phyloP scores from a whole-genome alignment of 2,113 vertebrate genomes.

The Cygnus buccinator region DNA sequence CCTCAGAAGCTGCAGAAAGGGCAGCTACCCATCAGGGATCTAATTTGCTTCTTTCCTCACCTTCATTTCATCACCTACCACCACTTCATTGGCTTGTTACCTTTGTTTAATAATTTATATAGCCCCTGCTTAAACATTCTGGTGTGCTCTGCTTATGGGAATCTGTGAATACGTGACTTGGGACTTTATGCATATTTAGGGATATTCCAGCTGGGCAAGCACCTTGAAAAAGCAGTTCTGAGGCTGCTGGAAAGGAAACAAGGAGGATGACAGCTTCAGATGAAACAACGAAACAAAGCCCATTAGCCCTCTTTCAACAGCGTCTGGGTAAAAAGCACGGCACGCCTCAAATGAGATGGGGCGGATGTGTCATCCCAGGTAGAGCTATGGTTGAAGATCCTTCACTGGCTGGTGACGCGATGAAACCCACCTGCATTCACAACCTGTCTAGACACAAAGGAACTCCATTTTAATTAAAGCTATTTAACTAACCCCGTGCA shows the following conservation, averaged over 20 bases:
- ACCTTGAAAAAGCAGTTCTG: conserved; percentile 32
- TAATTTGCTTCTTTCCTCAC: not conserved
- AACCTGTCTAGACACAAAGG: not conserved
- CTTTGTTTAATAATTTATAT: not conserved
- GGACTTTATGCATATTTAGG: not conserved
- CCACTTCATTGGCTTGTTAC: not conserved
- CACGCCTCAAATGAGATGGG: not conserved
- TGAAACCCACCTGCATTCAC: not conserved
- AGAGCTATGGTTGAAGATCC: not conserved
- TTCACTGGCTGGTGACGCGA: not conserved
- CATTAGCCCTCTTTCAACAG: not conserved
- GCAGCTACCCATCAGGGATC: not conserved
- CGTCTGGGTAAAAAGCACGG: not conserved
- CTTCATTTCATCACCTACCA: conserved; percentile 1
- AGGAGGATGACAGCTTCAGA: not conserved
- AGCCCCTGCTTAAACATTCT: not conserved
- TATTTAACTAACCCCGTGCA: not conserved
- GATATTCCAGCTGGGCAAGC: conserved; percentile 40
- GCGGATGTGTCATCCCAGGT: rapidly evolving
- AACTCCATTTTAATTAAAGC: not conserved
- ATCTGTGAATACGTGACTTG: not conserved
- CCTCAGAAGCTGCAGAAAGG: not conserved
- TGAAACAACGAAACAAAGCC: not conserved
- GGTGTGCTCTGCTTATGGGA: rapidly evolving
- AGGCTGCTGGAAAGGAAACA: not conserved